A percentile compares a stretch with the other conserved stretches of the same genome.
Evolutionary conservation across 2,797 vertebrate genomes (phyloP).

Genomic region (Eulemur albifrons): DNA sequence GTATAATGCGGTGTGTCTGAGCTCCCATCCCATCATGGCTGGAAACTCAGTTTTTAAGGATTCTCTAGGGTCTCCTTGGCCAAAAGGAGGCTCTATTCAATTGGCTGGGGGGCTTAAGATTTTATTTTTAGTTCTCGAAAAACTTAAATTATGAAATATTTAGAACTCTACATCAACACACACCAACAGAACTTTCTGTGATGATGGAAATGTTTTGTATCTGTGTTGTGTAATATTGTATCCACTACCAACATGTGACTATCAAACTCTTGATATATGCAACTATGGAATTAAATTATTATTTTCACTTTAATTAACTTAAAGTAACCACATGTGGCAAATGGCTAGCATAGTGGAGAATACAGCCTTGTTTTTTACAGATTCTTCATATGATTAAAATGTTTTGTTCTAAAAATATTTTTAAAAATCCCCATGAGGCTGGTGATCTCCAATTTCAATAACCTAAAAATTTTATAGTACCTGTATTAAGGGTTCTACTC

Average conservation of each 20-base stretch:
- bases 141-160: background rate
- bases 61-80: too few relatives aligned
- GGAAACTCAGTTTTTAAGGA: too few relatives aligned
- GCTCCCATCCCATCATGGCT: too few relatives aligned
- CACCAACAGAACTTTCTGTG: background rate
- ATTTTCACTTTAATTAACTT: slow-evolving; percentile 13
- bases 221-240: background rate
- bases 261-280: background rate
- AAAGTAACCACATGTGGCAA: background rate
- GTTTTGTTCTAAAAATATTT: background rate
- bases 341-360: background rate
- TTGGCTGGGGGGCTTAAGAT: too few relatives aligned
- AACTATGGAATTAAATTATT: background rate
- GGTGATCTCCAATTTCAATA: background rate
- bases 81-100: too few relatives aligned
- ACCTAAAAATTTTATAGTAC: background rate
- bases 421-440: background rate
- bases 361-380: background rate
- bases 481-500: background rate
- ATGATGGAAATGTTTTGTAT: background rate
- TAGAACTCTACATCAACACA: background rate
- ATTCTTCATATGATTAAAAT: background rate
- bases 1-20: too few relatives aligned
- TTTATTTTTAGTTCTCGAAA: too few relatives aligned
- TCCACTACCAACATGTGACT: background rate